Evolutionary conservation across 92 coral and sea anemone species (phyloP).

Genomic region (Paragorgia papillata): DNA sequence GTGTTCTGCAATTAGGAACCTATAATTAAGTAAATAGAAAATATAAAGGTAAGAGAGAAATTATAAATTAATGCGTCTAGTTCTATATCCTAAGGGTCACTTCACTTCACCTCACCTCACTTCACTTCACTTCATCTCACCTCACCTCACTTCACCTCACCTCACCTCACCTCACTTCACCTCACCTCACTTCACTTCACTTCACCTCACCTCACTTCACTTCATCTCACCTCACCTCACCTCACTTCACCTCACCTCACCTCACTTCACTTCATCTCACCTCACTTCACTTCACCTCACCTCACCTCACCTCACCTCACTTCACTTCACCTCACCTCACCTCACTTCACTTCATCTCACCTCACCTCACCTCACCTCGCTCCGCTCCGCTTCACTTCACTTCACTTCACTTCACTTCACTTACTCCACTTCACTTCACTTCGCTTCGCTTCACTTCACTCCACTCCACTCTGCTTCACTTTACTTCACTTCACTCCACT

Average conservation of each 20-base stretch:
- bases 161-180: not conserved
- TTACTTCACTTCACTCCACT: no score
- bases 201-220: not conserved
- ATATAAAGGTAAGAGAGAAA: no score
- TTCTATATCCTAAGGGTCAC: no score
- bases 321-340: constrained; percentile 21
- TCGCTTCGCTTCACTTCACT: no score
- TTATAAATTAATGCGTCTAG: no score
- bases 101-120: not conserved
- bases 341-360: not conserved
- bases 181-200: constrained; percentile 5
- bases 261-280: not conserved
- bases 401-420: no score
- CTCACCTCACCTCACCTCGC: not conserved
- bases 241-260: not conserved
- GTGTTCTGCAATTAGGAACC: constrained; percentile 6
- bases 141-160: not conserved
- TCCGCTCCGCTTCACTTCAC: no score
- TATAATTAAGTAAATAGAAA: not conserved
- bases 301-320: constrained; percentile 16
- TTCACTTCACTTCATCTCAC: not conserved
- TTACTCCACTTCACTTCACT: no score
- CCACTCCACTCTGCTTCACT: no score
- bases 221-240: not conserved
- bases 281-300: not conserved